phyloP scores from a whole-genome alignment of 1,140 invertebrate genomes.

The Sycophaga agraensis region DNA sequence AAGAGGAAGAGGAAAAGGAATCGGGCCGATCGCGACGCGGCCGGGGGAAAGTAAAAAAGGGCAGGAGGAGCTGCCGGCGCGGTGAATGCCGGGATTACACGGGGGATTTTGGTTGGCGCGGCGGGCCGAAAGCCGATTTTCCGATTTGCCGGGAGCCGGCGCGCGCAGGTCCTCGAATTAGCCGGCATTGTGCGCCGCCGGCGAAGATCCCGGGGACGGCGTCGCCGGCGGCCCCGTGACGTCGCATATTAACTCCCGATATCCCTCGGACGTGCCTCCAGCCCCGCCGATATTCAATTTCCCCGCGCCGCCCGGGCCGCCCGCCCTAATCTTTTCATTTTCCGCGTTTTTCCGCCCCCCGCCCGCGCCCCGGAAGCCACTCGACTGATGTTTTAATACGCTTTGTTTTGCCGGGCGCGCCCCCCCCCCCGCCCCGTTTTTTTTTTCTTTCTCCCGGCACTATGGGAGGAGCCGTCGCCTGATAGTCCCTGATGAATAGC shows the following conservation, averaged over 20 bases:
- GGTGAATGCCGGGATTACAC: conserved; percentile 56
- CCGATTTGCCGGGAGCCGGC: conserved; percentile 47
- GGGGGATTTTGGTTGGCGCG: conserved; percentile 55
- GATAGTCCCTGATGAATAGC: too few relatives aligned
- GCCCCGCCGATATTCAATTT: conserved; percentile 40
- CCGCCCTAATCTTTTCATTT: background rate
- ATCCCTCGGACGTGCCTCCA: conserved; percentile 35
- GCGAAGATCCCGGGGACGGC: background rate
- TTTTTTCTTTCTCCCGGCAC: conserved; percentile 15
- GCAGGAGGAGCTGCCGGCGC: conserved; percentile 38
- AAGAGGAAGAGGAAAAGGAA: conserved; percentile 25
- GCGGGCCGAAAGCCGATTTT: conserved; percentile 54
- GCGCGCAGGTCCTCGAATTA: conserved; percentile 46
- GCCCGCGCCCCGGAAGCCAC: background rate
- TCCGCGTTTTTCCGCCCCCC: background rate
- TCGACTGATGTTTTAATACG: too few relatives aligned
- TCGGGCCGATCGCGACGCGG: too few relatives aligned
- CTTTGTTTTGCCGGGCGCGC: too few relatives aligned
- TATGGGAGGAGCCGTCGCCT: too few relatives aligned
- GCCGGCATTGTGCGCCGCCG: conserved; percentile 46
- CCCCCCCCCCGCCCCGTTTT: background rate
- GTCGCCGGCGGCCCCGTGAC: conserved; percentile 43
- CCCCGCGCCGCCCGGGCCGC: background rate
- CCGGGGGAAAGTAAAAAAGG: conserved; percentile 32
- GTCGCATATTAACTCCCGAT: conserved; percentile 52